Evolutionary conservation across 1,140 invertebrate genomes (phyloP).

Genomic region (Pseudomyrmex pallidus): DNA sequence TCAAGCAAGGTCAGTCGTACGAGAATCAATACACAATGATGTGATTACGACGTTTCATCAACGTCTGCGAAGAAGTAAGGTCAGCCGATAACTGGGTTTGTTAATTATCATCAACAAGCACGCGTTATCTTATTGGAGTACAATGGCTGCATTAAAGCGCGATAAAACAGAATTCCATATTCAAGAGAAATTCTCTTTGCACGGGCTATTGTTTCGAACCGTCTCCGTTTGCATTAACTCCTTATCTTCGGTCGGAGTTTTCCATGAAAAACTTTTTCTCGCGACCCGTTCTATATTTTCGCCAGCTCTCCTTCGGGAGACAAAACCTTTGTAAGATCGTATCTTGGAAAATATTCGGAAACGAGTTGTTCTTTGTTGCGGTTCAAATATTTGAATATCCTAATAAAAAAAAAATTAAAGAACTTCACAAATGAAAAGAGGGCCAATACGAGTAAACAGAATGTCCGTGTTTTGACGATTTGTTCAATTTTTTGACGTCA

Average conservation of each 20-base stretch:
- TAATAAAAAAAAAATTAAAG: no score
- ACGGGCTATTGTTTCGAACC: conserved; percentile 32
- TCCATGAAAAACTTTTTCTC: conserved; percentile 33
- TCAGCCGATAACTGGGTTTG: conserved; percentile 12
- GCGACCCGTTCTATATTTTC: conserved; percentile 28
- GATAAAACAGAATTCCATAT: conserved; percentile 22
- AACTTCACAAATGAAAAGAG: no score
- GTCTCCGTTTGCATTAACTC: conserved; percentile 37
- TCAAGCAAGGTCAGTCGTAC: conserved; percentile 3
- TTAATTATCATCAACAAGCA: conserved; percentile 37
- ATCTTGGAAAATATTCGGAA: not conserved
- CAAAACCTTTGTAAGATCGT: conserved; percentile 24
- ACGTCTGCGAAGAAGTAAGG: not conserved
- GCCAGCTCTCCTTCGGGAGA: not conserved
- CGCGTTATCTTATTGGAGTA: conserved; percentile 7
- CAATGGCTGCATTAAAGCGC: conserved; percentile 11
- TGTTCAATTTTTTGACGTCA: no score
- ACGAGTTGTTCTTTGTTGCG: not conserved
- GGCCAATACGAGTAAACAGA: no score
- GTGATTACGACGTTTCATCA: conserved; percentile 12
- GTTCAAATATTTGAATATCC: not conserved
- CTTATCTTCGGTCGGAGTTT: conserved; percentile 31
- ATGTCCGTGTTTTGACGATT: no score
- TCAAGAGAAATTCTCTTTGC: not conserved
- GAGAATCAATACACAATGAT: conserved; percentile 1